phyloP scores from a whole-genome alignment of 1,140 invertebrate species.

The Drosophila pachea region DNA sequence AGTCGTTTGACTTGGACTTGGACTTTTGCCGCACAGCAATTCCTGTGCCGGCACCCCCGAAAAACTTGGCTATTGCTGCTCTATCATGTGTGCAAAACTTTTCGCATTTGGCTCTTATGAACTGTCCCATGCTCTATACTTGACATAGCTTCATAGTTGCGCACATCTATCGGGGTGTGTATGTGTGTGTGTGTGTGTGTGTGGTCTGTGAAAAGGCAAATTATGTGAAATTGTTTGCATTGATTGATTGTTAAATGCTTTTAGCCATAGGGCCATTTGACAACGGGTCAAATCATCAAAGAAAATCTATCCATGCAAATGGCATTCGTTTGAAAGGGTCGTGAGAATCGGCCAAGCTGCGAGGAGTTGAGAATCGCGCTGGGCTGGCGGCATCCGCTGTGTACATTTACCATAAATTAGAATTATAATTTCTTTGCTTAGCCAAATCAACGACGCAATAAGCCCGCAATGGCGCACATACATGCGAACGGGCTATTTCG shows the following conservation, averaged over 20 bases:
- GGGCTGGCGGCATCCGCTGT: slow-evolving; percentile 25
- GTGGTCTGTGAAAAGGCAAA: neutral
- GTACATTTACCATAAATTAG: slow-evolving; percentile 68
- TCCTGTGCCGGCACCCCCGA: neutral
- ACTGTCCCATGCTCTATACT: slow-evolving; percentile 60
- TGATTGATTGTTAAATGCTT: slow-evolving; percentile 40
- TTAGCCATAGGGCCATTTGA: slow-evolving; percentile 19
- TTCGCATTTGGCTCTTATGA: slow-evolving; percentile 61
- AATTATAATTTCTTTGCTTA: slow-evolving; percentile 69
- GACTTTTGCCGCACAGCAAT: slow-evolving; percentile 62
- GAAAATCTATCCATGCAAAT: neutral
- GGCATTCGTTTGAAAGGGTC: slow-evolving; percentile 6
- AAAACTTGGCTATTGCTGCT: slow-evolving; percentile 35
- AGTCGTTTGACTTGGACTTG: slow-evolving; percentile 73
- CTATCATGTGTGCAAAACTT: slow-evolving; percentile 68
- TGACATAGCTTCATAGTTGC: slow-evolving; percentile 56
- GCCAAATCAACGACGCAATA: slow-evolving; percentile 76
- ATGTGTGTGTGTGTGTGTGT: slow-evolving; percentile 33
- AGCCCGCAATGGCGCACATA: slow-evolving; percentile 52
- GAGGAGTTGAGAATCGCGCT: neutral
- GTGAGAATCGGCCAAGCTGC: slow-evolving; percentile 32
- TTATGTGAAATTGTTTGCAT: slow-evolving; percentile 35
- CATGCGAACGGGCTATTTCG: slow-evolving; percentile 65
- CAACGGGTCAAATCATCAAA: slow-evolving; percentile 21
- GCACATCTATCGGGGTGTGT: slow-evolving; percentile 26